These are phyloP conservation scores for Dicaeum eximium DNA, from an alignment of 2,113 vertebrate species.

Conservation along the genomic window DNA sequence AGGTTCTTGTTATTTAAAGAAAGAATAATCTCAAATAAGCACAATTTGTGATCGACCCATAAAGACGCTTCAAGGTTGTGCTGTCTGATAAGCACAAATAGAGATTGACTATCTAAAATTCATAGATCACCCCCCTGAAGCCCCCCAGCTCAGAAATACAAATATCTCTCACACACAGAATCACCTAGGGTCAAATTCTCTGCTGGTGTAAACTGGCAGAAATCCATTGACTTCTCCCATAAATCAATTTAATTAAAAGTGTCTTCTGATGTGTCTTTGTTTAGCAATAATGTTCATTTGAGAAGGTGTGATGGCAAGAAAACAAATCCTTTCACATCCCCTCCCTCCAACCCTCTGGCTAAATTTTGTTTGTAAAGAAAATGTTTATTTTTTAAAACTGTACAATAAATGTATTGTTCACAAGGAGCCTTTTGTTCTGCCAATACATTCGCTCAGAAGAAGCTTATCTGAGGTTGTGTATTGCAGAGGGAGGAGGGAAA, in stretches of 20 bases:
- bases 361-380: background rate
- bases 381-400: background rate
- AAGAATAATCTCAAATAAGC: background rate
- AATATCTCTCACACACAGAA: background rate
- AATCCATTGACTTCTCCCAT: constrained; percentile 14
- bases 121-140: background rate
- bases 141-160: background rate
- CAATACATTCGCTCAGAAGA: background rate
- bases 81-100: background rate
- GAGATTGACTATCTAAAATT: background rate
- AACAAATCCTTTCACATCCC: background rate
- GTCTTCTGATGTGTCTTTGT: constrained; percentile 22
- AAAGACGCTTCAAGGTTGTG: background rate
- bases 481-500: background rate
- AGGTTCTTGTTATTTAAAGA: background rate
- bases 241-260: constrained; percentile 62
- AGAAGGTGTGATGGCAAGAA: constrained; percentile 36
- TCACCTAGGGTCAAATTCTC: constrained; percentile 19
- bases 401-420: background rate
- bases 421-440: constrained; percentile 13
- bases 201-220: constrained; percentile 38
- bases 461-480: background rate
- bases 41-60: background rate
- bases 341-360: background rate
- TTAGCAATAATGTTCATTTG: constrained; percentile 30